phyloP scores from a whole-genome alignment of 2,888 invertebrate species.

The Lithophane leautieri region DNA sequence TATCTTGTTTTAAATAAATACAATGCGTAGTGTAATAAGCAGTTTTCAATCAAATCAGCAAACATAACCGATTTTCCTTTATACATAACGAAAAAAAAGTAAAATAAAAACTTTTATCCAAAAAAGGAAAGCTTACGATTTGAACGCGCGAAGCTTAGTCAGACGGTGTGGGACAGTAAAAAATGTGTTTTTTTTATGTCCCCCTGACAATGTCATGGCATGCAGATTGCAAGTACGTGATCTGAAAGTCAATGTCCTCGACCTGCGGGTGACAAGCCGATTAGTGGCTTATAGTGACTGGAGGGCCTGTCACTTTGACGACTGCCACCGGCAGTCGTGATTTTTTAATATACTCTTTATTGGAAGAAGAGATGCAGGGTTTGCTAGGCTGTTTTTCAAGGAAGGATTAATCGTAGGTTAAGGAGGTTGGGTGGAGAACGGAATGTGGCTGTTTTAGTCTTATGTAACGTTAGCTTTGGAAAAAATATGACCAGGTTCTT shows the following conservation, averaged over 20 bases:
- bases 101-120: not conserved
- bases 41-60: not conserved
- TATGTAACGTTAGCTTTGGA: not conserved
- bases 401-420: slow-evolving; percentile 19
- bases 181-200: slow-evolving; percentile 77
- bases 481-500: not conserved
- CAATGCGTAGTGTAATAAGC: not conserved
- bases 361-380: slow-evolving; percentile 32
- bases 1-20: not conserved
- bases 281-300: slow-evolving; percentile 78
- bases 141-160: slow-evolving; percentile 48
- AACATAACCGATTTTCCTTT: not conserved
- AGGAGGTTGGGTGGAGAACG: not conserved
- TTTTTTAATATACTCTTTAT: slow-evolving; percentile 63
- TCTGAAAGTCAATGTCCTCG: slow-evolving; percentile 82
- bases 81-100: not conserved
- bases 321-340: slow-evolving; percentile 50
- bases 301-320: slow-evolving; percentile 68
- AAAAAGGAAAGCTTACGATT: slow-evolving; percentile 45
- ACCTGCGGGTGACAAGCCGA: slow-evolving; percentile 85
- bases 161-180: slow-evolving; percentile 64
- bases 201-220: slow-evolving; percentile 77
- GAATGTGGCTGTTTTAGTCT: not conserved
- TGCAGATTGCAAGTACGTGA: slow-evolving; percentile 89
- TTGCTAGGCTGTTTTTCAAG: slow-evolving; percentile 36